A percentile compares a stretch with the other conserved stretches of the same genome.
These are phyloP conservation scores for Azorinus chamasolen DNA, from an alignment of 2,888 invertebrate genomes.

Conservation along the genomic window DNA sequence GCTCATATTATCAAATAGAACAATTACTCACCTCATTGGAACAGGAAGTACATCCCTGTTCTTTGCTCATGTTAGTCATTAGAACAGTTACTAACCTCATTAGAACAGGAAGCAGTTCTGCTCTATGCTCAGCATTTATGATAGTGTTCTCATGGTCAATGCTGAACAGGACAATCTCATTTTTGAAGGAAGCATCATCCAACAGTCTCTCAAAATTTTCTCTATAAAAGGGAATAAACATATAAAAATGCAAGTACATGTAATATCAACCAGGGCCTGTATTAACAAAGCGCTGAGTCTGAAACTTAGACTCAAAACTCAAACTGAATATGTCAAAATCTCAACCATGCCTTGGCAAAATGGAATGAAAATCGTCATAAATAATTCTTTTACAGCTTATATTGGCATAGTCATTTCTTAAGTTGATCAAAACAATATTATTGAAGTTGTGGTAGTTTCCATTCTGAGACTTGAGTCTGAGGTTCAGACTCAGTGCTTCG, in stretches of 20 bases:
- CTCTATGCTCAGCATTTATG: constrained; percentile 92
- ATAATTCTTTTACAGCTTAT: too few species aligned
- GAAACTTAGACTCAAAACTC: too few species aligned
- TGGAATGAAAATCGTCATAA: too few species aligned
- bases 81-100: constrained; percentile 86
- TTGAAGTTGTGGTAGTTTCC: too few species aligned
- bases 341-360: too few species aligned
- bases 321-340: too few species aligned
- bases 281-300: too few species aligned
- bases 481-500: too few species aligned
- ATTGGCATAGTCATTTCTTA: too few species aligned
- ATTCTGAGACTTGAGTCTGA: too few species aligned
- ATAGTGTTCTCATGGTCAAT: constrained; percentile 91
- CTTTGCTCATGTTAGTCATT: constrained; percentile 92
- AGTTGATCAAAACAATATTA: too few species aligned
- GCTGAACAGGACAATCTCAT: constrained; percentile 93
- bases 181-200: constrained; percentile 95
- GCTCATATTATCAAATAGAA: constrained; percentile 93
- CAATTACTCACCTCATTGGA: constrained; percentile 88
- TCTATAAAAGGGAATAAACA: constrained; percentile 84
- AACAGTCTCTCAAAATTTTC: constrained; percentile 93
- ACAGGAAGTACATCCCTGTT: constrained; percentile 87
- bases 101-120: constrained; percentile 87
- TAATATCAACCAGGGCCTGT: background rate
- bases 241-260: too few species aligned